Percentiles rank a stretch among this genome's conserved stretches.
Evolutionary conservation across 2,113 vertebrate genomes (phyloP).

Genomic region (Megalops atlanticus): DNA sequence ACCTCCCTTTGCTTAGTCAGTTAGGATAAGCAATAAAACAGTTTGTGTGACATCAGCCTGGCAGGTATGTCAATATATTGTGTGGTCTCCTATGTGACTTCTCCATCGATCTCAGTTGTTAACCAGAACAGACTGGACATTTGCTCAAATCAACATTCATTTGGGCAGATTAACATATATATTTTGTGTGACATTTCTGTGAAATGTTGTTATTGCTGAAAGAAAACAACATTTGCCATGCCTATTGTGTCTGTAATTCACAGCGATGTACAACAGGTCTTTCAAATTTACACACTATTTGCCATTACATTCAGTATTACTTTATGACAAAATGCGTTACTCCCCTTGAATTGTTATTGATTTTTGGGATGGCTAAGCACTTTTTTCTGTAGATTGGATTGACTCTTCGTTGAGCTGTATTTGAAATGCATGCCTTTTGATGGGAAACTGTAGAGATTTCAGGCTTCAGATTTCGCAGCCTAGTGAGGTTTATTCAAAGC

Average conservation of each 20-base stretch:
- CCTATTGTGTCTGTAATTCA: neutral
- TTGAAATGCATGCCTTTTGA: constrained; percentile 3
- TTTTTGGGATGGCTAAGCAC: neutral
- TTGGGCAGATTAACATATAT: neutral
- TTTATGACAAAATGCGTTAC: neutral
- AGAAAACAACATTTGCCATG: too few relatives aligned
- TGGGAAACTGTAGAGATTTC: neutral
- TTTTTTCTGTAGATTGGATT: constrained; percentile 3
- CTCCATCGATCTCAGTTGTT: neutral
- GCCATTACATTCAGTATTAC: neutral
- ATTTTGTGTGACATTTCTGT: neutral
- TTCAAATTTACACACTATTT: neutral
- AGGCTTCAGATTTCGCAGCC: neutral
- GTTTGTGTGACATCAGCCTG: neutral
- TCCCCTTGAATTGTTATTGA: constrained; percentile 4
- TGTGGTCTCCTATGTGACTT: neutral
- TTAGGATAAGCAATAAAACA: constrained; percentile 11
- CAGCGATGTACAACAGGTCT: neutral
- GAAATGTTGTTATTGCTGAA: neutral
- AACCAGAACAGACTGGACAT: neutral
- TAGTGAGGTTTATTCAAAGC: neutral
- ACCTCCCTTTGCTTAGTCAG: constrained; percentile 13
- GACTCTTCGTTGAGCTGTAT: neutral
- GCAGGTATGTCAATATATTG: constrained; percentile 6
- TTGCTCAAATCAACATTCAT: neutral